Conservation (phyloP, 1,140 invertebrate species). For the Leucophenga varia region DNA sequence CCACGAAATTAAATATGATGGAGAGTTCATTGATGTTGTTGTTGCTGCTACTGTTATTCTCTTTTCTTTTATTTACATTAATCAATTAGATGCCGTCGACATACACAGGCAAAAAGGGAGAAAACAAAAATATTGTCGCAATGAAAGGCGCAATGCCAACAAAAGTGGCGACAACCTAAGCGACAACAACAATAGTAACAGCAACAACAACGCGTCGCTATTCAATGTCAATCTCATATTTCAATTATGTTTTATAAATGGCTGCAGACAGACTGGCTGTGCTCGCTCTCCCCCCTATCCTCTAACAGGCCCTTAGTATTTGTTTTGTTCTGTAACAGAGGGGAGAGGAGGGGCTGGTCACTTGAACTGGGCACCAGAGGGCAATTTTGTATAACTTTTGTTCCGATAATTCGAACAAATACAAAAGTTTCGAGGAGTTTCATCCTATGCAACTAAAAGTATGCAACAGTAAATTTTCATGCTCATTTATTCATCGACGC, state of each 20-base stretch:
- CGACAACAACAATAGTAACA: conserved; percentile 11
- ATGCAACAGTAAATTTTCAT: no score
- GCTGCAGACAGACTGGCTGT: conserved; percentile 38
- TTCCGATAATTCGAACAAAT: no score
- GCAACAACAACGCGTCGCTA: conserved; percentile 22
- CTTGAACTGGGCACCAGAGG: no score
- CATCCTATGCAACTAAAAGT: no score
- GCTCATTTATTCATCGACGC: no score
- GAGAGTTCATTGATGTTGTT: no score
- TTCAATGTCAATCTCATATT: conserved; percentile 52
- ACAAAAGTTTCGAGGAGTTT: no score
- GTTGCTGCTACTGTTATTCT: conserved; percentile 3
- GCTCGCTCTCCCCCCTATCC: conserved; percentile 5
- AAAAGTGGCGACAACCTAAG: conserved; percentile 21
- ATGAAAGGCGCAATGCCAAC: conserved; percentile 22
- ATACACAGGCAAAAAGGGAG: no score
- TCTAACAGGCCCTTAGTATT: no score
- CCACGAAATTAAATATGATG: conserved; percentile 18
- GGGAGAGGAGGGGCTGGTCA: no score
- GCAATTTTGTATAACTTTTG: no score
- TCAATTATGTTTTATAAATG: conserved; percentile 52
- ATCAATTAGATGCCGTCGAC: conserved; percentile 41
- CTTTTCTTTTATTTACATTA: conserved; percentile 34
- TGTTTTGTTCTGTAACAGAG: no score
- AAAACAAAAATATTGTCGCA: conserved; percentile 22